Evolutionary conservation across 2,113 vertebrate species (phyloP), one percentile per base, ranked within the genome.

Genomic region (Donacobius atricapilla): DNA sequence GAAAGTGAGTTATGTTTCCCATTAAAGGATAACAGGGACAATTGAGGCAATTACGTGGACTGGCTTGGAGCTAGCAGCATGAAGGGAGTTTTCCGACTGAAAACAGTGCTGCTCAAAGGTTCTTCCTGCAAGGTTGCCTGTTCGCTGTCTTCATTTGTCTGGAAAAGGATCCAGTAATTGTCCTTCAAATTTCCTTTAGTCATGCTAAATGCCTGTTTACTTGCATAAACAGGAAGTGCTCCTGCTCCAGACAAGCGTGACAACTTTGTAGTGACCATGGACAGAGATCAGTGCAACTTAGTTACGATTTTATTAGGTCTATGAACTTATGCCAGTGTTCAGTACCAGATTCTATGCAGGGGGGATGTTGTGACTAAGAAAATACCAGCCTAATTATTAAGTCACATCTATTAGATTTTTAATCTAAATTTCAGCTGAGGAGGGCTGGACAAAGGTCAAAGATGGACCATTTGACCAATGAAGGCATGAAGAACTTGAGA

Each of bases 1-100:
- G 98, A 97, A 97, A 94, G 93, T 24, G 94, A 96, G 96, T 92
- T 97, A 83, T 97, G 98, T 98, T 98, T 98, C 96, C 97, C 89
- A 98, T 98, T 98, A 98, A 88, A 66, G 97, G 95, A 81, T 97
- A 97, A 97, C 93, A 93, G 97, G 90, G 70, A 97, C 98, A 97
- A 97, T 96, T 97, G 98, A 95, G 95, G 95, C 96, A 97, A 97
- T 98, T 97, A 98, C 95, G 64, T 50, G 89, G 96, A 97, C 97
- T 89, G 89, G 96, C 66, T 53, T 79, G 50, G 94, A 96, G 96
- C 92, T 97, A 95, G 97, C 85, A 83, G 96, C 77, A 40, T 7
- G 6, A 88, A 23, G 89, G 60, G 81, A 87, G 66, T 77, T 95
- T 89, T 89, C 89, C 19, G 3, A 68, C 88, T 72, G 89, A 79